Evolutionary conservation across 92 coral and sea anemone genomes (phyloP).

Genomic region (Porites lobata): DNA sequence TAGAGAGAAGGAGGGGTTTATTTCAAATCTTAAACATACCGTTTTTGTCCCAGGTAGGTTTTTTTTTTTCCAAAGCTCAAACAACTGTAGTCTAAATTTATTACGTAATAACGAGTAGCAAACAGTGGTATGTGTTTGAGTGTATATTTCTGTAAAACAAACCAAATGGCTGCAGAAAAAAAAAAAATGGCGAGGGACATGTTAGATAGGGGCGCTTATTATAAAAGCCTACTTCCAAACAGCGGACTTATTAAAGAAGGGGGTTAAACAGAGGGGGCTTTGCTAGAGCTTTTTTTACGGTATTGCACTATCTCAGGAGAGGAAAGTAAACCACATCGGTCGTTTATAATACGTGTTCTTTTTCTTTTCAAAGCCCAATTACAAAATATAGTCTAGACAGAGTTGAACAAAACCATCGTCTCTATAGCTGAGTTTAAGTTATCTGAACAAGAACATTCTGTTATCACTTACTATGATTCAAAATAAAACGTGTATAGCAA

Average conservation of each 20-base stretch:
- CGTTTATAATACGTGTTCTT: no score
- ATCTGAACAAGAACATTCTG: no score
- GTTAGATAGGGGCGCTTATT: background rate
- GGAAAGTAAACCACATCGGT: no score
- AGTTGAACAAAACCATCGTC: constrained; percentile 1
- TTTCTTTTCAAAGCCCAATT: background rate
- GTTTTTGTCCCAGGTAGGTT: constrained; percentile 15
- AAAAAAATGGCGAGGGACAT: background rate
- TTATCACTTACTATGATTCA: no score
- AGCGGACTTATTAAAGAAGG: no score
- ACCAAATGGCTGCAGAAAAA: background rate
- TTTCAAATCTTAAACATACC: constrained; percentile 34
- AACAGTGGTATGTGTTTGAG: constrained; percentile 11
- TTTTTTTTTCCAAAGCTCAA: constrained; percentile 21
- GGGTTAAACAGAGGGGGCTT: no score
- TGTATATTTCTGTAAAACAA: background rate
- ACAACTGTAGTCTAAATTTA: constrained; percentile 26
- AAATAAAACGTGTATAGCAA: no score
- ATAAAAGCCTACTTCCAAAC: no score
- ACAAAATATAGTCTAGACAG: background rate
- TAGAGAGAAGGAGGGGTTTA: constrained; percentile 3
- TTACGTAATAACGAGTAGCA: constrained; percentile 19
- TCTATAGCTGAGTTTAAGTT: background rate
- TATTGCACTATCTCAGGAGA: no score
- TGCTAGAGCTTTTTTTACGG: no score